phyloP scores from a whole-genome alignment of 2,113 vertebrate genomes.

The Sinocyclocheilus anshuiensis region DNA sequence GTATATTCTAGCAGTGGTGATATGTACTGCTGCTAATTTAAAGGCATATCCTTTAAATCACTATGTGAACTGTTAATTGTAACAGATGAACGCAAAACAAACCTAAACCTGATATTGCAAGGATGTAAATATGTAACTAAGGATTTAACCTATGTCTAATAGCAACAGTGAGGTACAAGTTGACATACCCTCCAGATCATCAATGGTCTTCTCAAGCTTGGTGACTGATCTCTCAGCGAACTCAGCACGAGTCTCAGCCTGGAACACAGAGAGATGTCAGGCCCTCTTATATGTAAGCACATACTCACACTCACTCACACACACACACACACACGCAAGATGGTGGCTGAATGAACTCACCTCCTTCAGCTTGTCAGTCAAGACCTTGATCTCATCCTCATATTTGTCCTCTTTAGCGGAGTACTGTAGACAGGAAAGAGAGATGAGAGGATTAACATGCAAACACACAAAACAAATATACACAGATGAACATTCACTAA shows the following conservation, averaged over 20 bases:
- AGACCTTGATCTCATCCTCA: conserved; percentile 98
- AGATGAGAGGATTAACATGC: background rate
- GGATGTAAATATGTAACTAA: background rate
- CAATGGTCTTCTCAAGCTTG: conserved; percentile 99
- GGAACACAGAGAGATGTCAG: conserved; percentile 44
- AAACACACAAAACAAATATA: background rate
- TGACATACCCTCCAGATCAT: conserved; percentile 96
- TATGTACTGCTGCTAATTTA: background rate
- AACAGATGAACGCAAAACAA: background rate
- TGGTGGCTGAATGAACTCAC: conserved; percentile 70
- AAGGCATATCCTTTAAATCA: background rate
- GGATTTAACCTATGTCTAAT: conserved; percentile 10
- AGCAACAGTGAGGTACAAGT: conserved; percentile 49
- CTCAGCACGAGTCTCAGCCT: conserved; percentile 99
- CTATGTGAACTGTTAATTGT: background rate
- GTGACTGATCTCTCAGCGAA: conserved; percentile 98
- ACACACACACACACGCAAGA: background rate
- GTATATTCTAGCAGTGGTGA: background rate
- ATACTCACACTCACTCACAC: background rate
- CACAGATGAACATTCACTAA: background rate
- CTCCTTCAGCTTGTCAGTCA: conserved; percentile 99
- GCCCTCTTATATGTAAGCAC: background rate
- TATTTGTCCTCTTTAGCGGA: conserved; percentile 98
- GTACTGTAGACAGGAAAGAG: conserved; percentile 82
- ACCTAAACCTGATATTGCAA: background rate